Conservation (phyloP, 2,113 vertebrate species). For the Campylomormyrus tamandua region DNA sequence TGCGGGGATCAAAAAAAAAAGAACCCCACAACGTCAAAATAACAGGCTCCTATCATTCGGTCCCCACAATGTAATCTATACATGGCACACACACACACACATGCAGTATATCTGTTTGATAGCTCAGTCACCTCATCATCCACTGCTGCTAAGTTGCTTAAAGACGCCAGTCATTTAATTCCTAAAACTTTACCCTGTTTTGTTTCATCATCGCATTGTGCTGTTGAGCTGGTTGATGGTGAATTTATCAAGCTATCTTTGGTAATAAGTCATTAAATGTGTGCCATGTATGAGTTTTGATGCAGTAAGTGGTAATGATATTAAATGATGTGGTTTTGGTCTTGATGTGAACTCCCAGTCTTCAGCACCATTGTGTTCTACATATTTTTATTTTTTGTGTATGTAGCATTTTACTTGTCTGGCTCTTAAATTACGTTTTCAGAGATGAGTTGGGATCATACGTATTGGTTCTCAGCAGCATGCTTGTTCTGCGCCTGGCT, state of each 20-base stretch:
- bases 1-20: too few relatives aligned
- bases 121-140: background rate
- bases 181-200: background rate
- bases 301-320: background rate
- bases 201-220: background rate
- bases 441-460: background rate
- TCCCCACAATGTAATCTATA: background rate
- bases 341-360: background rate
- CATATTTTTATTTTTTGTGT: background rate
- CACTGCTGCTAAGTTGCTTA: background rate
- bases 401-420: background rate
- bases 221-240: background rate
- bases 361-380: background rate
- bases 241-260: background rate
- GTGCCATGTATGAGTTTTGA: background rate
- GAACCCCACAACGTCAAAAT: too few relatives aligned
- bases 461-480: background rate
- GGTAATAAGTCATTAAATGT: background rate
- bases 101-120: background rate
- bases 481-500: background rate
- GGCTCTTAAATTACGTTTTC: background rate
- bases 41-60: too few relatives aligned
- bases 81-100: background rate
- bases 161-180: background rate
- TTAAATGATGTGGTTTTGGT: background rate